Evolutionary conservation across 2,113 vertebrate genomes (phyloP).

Genomic region (Morphnarchus princeps): DNA sequence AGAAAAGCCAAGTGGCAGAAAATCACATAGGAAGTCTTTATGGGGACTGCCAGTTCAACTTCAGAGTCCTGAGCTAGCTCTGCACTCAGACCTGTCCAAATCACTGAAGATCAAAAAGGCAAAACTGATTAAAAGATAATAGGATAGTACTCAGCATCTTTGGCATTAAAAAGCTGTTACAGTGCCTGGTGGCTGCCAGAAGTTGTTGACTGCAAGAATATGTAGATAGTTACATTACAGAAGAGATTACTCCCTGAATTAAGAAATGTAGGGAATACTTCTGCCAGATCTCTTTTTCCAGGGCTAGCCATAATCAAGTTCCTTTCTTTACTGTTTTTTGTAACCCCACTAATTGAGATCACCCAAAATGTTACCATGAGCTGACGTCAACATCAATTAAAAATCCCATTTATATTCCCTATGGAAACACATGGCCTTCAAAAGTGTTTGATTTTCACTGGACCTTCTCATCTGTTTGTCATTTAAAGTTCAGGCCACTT

Average conservation of each 20-base stretch:
- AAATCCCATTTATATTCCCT: slow-evolving; percentile 85
- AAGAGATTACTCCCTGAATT: slow-evolving; percentile 37
- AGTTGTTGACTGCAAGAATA: background rate
- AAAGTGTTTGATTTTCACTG: slow-evolving; percentile 81
- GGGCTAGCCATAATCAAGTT: slow-evolving; percentile 72
- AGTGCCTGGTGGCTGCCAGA: background rate
- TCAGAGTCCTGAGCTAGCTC: background rate
- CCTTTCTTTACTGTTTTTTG: slow-evolving; percentile 83
- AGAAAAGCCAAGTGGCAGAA: background rate
- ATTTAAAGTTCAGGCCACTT: slow-evolving; percentile 85
- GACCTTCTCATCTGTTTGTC: slow-evolving; percentile 89
- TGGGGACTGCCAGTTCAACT: background rate
- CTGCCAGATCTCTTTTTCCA: slow-evolving; percentile 56
- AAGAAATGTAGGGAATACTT: slow-evolving; percentile 21
- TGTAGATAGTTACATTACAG: background rate
- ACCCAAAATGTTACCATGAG: slow-evolving; percentile 80
- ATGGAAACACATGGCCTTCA: slow-evolving; percentile 81
- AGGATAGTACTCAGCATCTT: background rate
- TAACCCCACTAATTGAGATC: slow-evolving; percentile 84
- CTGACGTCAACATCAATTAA: slow-evolving; percentile 90
- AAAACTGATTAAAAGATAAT: background rate
- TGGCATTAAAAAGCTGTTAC: background rate
- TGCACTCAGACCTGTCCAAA: background rate
- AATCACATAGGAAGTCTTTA: background rate
- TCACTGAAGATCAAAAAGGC: background rate